A percentile compares a stretch with the other conserved stretches of the same genome.
phyloP scores from a whole-genome alignment of 2,797 vertebrate genomes.

The Xenentodon cancila region DNA sequence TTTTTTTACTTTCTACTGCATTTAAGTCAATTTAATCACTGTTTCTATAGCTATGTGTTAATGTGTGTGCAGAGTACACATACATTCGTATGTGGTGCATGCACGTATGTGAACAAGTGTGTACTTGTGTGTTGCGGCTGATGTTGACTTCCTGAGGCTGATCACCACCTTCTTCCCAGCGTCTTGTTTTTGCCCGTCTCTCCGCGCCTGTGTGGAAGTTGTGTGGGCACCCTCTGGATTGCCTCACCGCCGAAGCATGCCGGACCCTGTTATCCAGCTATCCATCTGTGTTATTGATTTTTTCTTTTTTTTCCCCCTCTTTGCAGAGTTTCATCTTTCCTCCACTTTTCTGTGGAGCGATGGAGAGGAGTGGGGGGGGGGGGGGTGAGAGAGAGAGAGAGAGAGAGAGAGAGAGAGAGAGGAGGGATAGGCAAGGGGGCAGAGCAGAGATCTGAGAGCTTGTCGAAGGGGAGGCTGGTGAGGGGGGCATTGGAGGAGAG shows the following conservation, averaged over 20 bases:
- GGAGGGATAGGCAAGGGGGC: constrained; percentile 63
- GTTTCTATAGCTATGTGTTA: constrained; percentile 1
- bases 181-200: constrained; percentile 76
- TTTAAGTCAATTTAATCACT: not conserved
- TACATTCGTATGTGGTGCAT: constrained; percentile 20
- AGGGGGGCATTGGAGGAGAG: constrained; percentile 40
- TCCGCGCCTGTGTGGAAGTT: constrained; percentile 82
- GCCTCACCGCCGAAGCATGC: constrained; percentile 83
- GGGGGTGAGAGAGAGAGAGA: constrained; percentile 31
- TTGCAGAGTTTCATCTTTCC: constrained; percentile 86
- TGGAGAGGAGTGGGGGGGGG: constrained; percentile 59
- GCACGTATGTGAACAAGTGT: constrained; percentile 47
- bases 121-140: constrained; percentile 63
- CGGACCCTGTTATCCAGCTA: constrained; percentile 85
- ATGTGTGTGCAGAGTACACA: constrained; percentile 21
- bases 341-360: constrained; percentile 77
- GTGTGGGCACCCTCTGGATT: constrained; percentile 86
- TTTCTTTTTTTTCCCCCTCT: constrained; percentile 70
- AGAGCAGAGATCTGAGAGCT: constrained; percentile 79
- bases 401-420: constrained; percentile 50
- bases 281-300: constrained; percentile 88
- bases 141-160: constrained; percentile 78
- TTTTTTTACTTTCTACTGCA: constrained; percentile 16
- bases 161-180: constrained; percentile 76
- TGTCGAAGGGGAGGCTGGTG: constrained; percentile 43